Evolutionary conservation across 2,888 invertebrate species (phyloP).

Genomic region (Macrophya alboannulata): DNA sequence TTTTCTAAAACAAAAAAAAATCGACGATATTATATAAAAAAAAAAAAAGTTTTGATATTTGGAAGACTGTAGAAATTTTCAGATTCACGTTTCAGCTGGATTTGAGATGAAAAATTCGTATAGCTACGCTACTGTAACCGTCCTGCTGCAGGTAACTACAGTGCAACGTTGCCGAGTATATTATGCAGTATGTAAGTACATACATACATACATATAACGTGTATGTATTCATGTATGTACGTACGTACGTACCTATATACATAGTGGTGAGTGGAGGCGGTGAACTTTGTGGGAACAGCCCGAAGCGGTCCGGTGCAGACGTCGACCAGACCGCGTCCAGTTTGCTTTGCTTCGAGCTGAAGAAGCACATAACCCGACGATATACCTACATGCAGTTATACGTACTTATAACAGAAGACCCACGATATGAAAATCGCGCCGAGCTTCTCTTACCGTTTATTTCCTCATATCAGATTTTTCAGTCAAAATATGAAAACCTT

Average conservation of each 20-base stretch:
- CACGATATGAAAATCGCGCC: neutral
- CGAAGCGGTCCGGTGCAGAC: slow-evolving; percentile 41
- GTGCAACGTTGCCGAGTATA: neutral
- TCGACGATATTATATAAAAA: too few species aligned
- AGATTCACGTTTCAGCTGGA: too few species aligned
- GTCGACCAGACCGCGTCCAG: slow-evolving; percentile 52
- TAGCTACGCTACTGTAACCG: neutral
- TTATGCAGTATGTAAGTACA: slow-evolving; percentile 22
- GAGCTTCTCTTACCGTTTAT: neutral
- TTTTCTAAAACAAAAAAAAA: too few species aligned
- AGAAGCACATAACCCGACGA: neutral
- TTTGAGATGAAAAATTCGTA: neutral
- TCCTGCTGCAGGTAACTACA: neutral
- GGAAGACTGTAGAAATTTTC: too few species aligned
- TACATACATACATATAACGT: neutral
- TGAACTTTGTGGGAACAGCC: slow-evolving; percentile 57
- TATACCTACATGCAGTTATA: slow-evolving; percentile 29
- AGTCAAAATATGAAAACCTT: neutral
- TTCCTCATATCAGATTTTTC: neutral
- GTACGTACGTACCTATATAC: neutral
- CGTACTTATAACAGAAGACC: neutral
- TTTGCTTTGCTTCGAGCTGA: neutral
- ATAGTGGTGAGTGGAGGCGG: slow-evolving; percentile 46
- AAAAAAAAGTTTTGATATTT: too few species aligned
- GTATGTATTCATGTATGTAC: slow-evolving; percentile 7